Conservation (phyloP, 2,888 invertebrate genomes). For the Bembecia ichneumoniformis region DNA sequence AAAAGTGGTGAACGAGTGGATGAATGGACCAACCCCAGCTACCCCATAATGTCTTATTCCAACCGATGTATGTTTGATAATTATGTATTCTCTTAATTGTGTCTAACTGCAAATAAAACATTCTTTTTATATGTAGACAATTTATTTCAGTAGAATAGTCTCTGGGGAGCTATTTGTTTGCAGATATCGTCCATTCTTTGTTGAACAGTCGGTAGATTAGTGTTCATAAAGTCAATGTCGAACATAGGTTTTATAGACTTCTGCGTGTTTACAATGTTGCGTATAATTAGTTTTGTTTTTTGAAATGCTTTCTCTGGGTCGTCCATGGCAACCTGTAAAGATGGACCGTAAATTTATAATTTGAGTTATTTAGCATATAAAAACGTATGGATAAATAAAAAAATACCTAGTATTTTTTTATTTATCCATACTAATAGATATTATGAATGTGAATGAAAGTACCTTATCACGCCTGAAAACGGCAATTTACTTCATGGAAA, state of each 20-base stretch:
- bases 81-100: slow-evolving; percentile 41
- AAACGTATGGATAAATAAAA: background rate
- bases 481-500: too few relatives aligned
- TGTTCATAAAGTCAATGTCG: slow-evolving; percentile 45
- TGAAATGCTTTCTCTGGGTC: slow-evolving; percentile 38
- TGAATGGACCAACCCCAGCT: slow-evolving; percentile 26
- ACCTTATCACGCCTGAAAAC: too few relatives aligned
- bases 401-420: too few relatives aligned
- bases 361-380: background rate
- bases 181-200: slow-evolving; percentile 32
- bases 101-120: slow-evolving; percentile 47
- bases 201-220: slow-evolving; percentile 28
- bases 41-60: slow-evolving; percentile 19
- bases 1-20: slow-evolving; percentile 39
- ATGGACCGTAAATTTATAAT: background rate
- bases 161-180: slow-evolving; percentile 45
- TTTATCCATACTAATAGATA: too few relatives aligned
- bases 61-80: slow-evolving; percentile 47
- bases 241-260: slow-evolving; percentile 43
- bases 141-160: slow-evolving; percentile 39
- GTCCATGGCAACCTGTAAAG: slow-evolving; percentile 44
- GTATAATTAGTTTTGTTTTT: slow-evolving; percentile 43
- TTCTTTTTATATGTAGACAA: slow-evolving; percentile 25
- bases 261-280: slow-evolving; percentile 41
- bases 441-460: too few relatives aligned